Percentiles rank a stretch among this genome's conserved stretches.
Evolutionary conservation across 1,140 invertebrate species (phyloP).

Genomic region (Eumaeus atala): DNA sequence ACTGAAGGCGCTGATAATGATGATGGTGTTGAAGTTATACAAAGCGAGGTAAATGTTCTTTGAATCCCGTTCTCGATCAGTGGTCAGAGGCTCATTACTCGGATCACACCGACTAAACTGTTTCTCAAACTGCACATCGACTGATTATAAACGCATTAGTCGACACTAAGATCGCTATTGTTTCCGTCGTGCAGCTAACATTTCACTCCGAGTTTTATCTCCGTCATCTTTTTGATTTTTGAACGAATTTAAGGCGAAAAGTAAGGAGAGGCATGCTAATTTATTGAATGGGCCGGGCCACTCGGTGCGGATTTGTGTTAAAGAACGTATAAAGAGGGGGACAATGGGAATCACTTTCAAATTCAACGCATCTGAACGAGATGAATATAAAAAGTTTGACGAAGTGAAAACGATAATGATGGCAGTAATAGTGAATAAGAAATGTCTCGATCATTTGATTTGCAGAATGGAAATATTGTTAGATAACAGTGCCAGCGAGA

Average conservation of each 20-base stretch:
- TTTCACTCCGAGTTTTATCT: conserved; percentile 25
- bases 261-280: conserved; percentile 36
- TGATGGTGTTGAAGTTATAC: not conserved
- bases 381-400: conserved; percentile 22
- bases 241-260: conserved; percentile 39
- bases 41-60: conserved; percentile 29
- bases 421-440: conserved; percentile 61
- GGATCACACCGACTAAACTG: conserved; percentile 41
- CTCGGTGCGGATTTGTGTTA: conserved; percentile 31
- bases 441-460: conserved; percentile 52
- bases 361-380: conserved; percentile 52
- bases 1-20: too few relatives aligned
- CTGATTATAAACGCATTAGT: conserved; percentile 66
- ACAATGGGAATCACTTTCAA: conserved; percentile 56
- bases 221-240: conserved; percentile 46
- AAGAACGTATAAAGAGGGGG: conserved; percentile 32
- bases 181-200: conserved; percentile 44
- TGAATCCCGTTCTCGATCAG: conserved; percentile 45
- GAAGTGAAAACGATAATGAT: conserved; percentile 38
- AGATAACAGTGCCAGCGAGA: conserved; percentile 37
- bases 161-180: conserved; percentile 44
- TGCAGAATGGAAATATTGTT: conserved; percentile 40
- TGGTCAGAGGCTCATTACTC: conserved; percentile 47
- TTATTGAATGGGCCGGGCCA: conserved; percentile 42
- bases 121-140: conserved; percentile 45